Base-by-base conservation (phyloP, 2,113 vertebrate genomes). In the Zapus hudsonius region DNA sequence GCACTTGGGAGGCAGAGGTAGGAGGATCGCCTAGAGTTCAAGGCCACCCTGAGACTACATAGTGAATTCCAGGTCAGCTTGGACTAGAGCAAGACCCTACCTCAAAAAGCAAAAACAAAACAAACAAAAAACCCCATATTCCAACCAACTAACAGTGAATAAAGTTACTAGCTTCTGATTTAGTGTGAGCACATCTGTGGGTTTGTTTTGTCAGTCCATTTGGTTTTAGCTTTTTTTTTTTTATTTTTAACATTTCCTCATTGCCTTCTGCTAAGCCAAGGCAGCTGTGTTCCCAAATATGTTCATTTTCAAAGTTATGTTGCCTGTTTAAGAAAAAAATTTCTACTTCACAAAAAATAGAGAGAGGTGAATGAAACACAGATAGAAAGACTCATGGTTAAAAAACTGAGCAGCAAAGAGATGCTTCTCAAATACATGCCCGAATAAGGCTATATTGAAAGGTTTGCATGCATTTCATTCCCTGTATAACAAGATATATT, bases 311-410 rank as follows among this genome's bases (percentile, higher is more conserved):
- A 84, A 89, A 81, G 55, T 75, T 78, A 29, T 47, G n/a, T 40
- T 64, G 33, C 10, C 47, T 29, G 16, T 22, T 40, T 47, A 87
- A 38, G 42, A 70, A 91, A n/a, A 42, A 89, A 85, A 84, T 20
- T 29, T 89, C 27, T 47, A 31, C 25, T 40, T 92, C 61, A 93
- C 27, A 13, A 90, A 93, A 90, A 79, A 82, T 16, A 47, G 8
- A 91, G 17, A 63, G 11, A 91, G 27, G 47, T 81, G 84, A 78
- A 85, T 79, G 78, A 95, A 74, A 88, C 7, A 74, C 3, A 72
- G 3, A n/a, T 63, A 69, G 84, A 90, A 82, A 6, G 11, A 88
- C 79, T 90, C 22, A 15, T 36, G 55, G 17, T 42, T 64, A 36
- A 67, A 63, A 74, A 52, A 52, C 29, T 19, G 29, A 94, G 91